phyloP scores from a whole-genome alignment of 2,797 vertebrate genomes.

The Novumbra hubbsi region DNA sequence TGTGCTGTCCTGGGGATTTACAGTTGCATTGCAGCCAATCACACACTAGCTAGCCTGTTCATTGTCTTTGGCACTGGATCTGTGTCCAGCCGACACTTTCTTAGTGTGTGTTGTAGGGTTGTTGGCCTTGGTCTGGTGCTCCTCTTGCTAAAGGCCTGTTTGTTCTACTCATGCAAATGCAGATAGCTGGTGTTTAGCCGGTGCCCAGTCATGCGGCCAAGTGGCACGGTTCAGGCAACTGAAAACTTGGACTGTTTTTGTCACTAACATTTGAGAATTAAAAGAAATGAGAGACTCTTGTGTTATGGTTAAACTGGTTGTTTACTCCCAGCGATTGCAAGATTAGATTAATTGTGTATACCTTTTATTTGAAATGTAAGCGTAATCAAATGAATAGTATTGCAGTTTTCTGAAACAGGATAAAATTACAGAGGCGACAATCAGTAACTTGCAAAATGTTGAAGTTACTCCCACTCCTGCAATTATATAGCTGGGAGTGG shows the following conservation, averaged over 20 bases:
- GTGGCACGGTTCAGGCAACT: slow-evolving; percentile 4
- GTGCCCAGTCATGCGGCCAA: slow-evolving; percentile 13
- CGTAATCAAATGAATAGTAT: slow-evolving; percentile 63
- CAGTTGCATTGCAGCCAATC: slow-evolving; percentile 26
- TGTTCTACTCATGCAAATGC: slow-evolving; percentile 34
- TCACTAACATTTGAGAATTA: slow-evolving; percentile 20
- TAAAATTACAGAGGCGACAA: slow-evolving; percentile 68
- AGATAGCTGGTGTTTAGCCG: slow-evolving; percentile 24
- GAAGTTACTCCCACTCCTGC: slow-evolving; percentile 57
- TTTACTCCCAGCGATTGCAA: slow-evolving; percentile 30
- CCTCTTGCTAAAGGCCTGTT: slow-evolving; percentile 23
- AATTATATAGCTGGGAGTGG: slow-evolving; percentile 69
- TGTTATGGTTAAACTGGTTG: slow-evolving; percentile 29
- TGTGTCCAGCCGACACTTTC: slow-evolving; percentile 33
- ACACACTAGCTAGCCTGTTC: slow-evolving; percentile 26
- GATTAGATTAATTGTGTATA: slow-evolving; percentile 27
- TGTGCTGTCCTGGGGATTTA: too few species aligned
- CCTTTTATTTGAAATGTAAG: slow-evolving; percentile 41
- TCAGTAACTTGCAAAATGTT: slow-evolving; percentile 63
- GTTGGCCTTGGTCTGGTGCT: slow-evolving; percentile 25
- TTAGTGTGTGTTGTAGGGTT: slow-evolving; percentile 41
- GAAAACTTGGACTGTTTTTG: slow-evolving; percentile 15
- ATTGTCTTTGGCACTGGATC: slow-evolving; percentile 44
- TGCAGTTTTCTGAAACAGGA: slow-evolving; percentile 57
- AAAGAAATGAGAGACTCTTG: slow-evolving; percentile 8